Evolutionary conservation across 2,797 vertebrate species (phyloP), one percentile per base, ranked within the genome.

Genomic region (Coendou prehensilis): DNA sequence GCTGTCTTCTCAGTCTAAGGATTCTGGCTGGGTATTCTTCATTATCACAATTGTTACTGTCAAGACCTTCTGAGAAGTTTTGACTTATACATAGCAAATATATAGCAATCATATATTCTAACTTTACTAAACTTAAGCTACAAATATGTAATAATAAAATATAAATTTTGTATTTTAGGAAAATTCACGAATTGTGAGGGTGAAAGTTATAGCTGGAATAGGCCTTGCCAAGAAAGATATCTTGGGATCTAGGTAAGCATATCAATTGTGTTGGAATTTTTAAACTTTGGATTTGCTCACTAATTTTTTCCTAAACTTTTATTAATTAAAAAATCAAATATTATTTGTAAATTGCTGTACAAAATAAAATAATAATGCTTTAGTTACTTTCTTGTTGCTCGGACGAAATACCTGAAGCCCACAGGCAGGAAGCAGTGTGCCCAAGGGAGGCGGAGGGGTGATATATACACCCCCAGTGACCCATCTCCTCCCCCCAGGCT

Each of bases 191-290:
- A 98, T 99, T 96, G 99, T 99, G 30, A 99, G 99, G 97, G 99
- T 99, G 75, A 99, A 99, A 98, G 98, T 99, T 81, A 98, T 99
- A 84, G 98, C 99, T 98, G 99, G 99, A 96, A 99, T 99, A 94
- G 99, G 99, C 69, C 98, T 99, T 96, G 99, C 99, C 91, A 99
- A 99, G 98, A 99, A 99, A 98, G 99, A 99, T 95, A 99, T 99
- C 95, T 98, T 99, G 87, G 99, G 99, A 98, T 99, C 99, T 96
- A 99, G 99, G 99, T 99, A 98, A 99, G 99, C 97, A 52, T 91
- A 33, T 14, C 75, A 67, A n/a, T 87, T 84, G 61, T 23, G 2
- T 56, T 93, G 23, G 41, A 81, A 91, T 94, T 95, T 96, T 82
- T 52, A 82, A 94, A 91, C n/a, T 84, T 94, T 69, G 14, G 7